Percentiles rank a stretch among this genome's conserved stretches.
These are phyloP conservation scores for Adelphocoris suturalis DNA, from an alignment of 2,888 invertebrate genomes.

Conservation along the genomic window DNA sequence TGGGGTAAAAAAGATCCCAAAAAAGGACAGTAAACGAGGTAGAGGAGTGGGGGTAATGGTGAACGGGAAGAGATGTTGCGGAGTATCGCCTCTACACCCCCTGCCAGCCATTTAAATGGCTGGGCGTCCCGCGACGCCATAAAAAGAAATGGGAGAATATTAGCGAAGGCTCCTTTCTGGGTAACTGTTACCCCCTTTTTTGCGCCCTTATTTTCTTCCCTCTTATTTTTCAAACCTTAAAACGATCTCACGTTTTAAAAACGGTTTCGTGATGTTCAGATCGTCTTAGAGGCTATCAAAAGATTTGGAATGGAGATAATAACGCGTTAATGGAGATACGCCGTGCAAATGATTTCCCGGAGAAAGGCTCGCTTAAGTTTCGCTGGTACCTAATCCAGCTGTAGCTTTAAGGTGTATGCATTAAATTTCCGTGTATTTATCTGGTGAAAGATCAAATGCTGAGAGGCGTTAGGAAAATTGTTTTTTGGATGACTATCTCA, in stretches of 20 bases:
- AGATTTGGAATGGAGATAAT: neutral
- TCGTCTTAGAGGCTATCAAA: neutral
- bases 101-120: neutral
- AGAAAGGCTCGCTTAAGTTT: too few relatives aligned
- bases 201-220: neutral
- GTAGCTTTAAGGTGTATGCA: too few relatives aligned
- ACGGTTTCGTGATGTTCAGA: neutral
- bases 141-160: slow-evolving; percentile 4
- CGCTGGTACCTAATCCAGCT: too few relatives aligned
- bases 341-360: neutral
- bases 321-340: neutral
- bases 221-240: slow-evolving; percentile 1
- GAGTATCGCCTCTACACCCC: neutral
- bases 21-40: neutral
- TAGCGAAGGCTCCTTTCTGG: neutral
- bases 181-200: slow-evolving; percentile 1
- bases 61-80: slow-evolving; percentile 27
- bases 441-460: too few relatives aligned
- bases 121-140: slow-evolving; percentile 5
- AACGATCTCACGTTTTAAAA: neutral
- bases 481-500: too few relatives aligned
- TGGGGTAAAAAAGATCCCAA: neutral
- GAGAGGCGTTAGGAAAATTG: too few relatives aligned
- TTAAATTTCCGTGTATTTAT: too few relatives aligned
- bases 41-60: slow-evolving; percentile 2